A percentile compares a stretch with the other conserved stretches of the same genome.
phyloP scores from a whole-genome alignment of 2,888 invertebrate species.

The Prosopocoilus inquinatus region DNA sequence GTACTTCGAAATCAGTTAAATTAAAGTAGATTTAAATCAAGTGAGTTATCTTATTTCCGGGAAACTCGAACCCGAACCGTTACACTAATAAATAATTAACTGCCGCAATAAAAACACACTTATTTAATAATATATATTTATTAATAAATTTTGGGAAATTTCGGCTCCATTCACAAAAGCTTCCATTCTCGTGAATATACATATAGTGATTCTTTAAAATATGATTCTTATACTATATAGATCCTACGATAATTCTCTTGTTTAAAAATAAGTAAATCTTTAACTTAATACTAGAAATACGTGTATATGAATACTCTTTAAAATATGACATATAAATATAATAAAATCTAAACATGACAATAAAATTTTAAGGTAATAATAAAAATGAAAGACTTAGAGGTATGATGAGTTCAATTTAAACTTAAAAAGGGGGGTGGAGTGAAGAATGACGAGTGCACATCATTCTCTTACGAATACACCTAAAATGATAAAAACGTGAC shows the following conservation, averaged over 20 bases:
- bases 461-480: background rate
- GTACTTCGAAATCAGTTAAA: no score
- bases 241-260: background rate
- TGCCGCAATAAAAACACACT: no score
- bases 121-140: slow-evolving; percentile 1
- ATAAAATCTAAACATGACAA: slow-evolving; percentile 14
- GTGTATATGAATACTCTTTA: slow-evolving; percentile 17
- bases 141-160: slow-evolving; percentile 4
- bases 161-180: background rate
- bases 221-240: background rate
- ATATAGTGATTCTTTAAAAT: background rate
- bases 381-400: slow-evolving; percentile 21
- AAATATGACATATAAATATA: slow-evolving; percentile 12
- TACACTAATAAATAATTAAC: no score
- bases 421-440: background rate
- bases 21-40: no score
- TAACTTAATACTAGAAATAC: slow-evolving; percentile 4
- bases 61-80: no score
- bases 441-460: background rate
- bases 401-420: slow-evolving; percentile 18
- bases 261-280: background rate
- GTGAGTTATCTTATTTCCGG: no score
- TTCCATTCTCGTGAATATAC: background rate
- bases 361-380: slow-evolving; percentile 17
- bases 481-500: slow-evolving; percentile 7